phyloP scores from a whole-genome alignment of 1,140 invertebrate species.

The Hyles euphorbiae region DNA sequence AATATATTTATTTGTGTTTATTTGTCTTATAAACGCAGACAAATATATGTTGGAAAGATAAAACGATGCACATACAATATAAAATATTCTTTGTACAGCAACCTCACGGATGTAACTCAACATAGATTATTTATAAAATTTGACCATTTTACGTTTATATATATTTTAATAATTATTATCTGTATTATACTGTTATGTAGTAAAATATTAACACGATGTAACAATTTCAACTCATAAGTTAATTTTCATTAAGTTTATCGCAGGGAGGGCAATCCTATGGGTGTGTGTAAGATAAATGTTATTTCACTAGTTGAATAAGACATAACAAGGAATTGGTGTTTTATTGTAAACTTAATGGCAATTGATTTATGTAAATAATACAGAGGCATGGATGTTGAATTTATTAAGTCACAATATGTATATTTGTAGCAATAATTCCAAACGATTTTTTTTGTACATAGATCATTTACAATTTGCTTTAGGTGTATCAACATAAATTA shows the following conservation, averaged over 20 bases:
- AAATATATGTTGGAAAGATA: slow-evolving; percentile 1
- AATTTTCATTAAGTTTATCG: slow-evolving; percentile 22
- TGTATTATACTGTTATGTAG: slow-evolving; percentile 6
- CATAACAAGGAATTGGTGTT: background rate
- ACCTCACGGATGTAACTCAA: background rate
- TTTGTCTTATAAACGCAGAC: too few species aligned
- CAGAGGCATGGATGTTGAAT: slow-evolving; percentile 5
- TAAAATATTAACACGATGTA: slow-evolving; percentile 26
- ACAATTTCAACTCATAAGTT: slow-evolving; percentile 18
- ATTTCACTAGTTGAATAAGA: background rate
- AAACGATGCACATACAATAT: slow-evolving; percentile 7
- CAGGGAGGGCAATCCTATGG: too few species aligned
- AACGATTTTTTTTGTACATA: background rate
- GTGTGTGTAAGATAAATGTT: too few species aligned
- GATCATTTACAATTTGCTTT: too few species aligned
- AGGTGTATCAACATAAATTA: too few species aligned
- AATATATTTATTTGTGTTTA: background rate
- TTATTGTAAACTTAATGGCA: slow-evolving; percentile 11
- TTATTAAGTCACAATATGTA: background rate
- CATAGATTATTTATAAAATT: background rate
- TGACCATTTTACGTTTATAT: background rate
- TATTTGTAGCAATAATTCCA: background rate
- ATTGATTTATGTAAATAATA: slow-evolving; percentile 8
- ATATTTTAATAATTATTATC: background rate
- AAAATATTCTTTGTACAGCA: slow-evolving; percentile 8